phyloP scores from a whole-genome alignment of 2,888 invertebrate genomes.

The Acrobasis consociella region DNA sequence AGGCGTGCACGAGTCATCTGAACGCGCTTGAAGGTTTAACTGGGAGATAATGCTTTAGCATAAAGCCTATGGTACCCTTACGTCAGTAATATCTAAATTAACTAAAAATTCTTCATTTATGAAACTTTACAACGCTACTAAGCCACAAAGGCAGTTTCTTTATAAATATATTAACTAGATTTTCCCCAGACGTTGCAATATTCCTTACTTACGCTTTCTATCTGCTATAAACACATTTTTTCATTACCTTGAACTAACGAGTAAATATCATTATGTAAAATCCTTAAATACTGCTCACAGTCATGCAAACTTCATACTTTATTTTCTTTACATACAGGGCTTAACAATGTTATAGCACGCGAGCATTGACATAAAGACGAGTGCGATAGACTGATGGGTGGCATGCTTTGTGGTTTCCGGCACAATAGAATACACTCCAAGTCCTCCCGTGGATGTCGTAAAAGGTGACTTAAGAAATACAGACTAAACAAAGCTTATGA shows the following conservation, averaged over 20 bases:
- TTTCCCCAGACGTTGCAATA: conserved; percentile 1
- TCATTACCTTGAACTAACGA: conserved; percentile 24
- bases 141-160: neutral
- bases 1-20: too few species aligned
- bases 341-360: conserved; percentile 19
- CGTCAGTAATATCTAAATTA: too few species aligned
- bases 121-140: neutral
- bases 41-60: too few species aligned
- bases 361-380: neutral
- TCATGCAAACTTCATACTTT: conserved; percentile 24
- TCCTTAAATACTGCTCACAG: conserved; percentile 22
- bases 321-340: conserved; percentile 21
- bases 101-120: neutral
- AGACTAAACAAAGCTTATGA: too few species aligned
- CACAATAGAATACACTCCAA: too few species aligned
- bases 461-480: too few species aligned
- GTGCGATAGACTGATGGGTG: too few species aligned
- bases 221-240: conserved; percentile 17
- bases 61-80: too few species aligned
- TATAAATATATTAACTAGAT: neutral
- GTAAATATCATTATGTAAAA: conserved; percentile 23
- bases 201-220: neutral
- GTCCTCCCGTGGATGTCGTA: too few species aligned
- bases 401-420: too few species aligned
- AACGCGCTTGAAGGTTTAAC: too few species aligned